Conservation (phyloP, 1,140 invertebrate genomes). For the Formica selysi region DNA sequence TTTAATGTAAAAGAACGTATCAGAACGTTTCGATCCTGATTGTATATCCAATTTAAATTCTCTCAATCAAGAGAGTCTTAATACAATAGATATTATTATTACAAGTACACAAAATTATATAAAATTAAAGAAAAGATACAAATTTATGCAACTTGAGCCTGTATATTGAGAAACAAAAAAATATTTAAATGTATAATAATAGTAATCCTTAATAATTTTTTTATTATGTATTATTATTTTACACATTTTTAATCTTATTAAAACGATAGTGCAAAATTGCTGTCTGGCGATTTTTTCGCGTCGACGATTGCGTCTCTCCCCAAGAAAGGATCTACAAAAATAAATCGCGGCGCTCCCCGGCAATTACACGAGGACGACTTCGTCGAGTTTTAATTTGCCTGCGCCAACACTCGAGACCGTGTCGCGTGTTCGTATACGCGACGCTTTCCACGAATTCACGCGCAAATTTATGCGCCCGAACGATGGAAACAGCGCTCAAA, state of each 20-base stretch:
- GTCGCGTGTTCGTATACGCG: conserved; percentile 26
- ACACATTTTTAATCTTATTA: conserved; percentile 35
- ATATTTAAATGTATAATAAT: neutral
- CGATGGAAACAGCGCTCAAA: conserved; percentile 59
- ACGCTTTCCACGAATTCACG: conserved; percentile 68
- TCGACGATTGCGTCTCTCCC: conserved; percentile 50
- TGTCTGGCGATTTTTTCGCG: conserved; percentile 52
- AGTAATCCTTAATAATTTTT: neutral
- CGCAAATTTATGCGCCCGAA: conserved; percentile 71
- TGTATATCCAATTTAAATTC: neutral
- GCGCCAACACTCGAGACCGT: conserved; percentile 48
- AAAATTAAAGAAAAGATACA: neutral
- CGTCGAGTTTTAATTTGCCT: conserved; percentile 74
- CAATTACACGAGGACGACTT: conserved; percentile 75
- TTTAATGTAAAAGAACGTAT: neutral
- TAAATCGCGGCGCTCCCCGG: conserved; percentile 68
- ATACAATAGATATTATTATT: neutral
- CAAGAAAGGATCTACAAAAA: conserved; percentile 69
- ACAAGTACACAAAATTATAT: neutral
- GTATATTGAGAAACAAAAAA: neutral
- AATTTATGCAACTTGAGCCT: neutral
- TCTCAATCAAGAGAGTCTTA: neutral
- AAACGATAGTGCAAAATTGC: conserved; percentile 31
- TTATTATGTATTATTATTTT: neutral
- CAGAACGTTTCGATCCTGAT: neutral